A percentile compares a stretch with the other conserved stretches of the same genome.
phyloP scores from a whole-genome alignment of 2,797 vertebrate genomes.

The Peromyscus attwateri region DNA sequence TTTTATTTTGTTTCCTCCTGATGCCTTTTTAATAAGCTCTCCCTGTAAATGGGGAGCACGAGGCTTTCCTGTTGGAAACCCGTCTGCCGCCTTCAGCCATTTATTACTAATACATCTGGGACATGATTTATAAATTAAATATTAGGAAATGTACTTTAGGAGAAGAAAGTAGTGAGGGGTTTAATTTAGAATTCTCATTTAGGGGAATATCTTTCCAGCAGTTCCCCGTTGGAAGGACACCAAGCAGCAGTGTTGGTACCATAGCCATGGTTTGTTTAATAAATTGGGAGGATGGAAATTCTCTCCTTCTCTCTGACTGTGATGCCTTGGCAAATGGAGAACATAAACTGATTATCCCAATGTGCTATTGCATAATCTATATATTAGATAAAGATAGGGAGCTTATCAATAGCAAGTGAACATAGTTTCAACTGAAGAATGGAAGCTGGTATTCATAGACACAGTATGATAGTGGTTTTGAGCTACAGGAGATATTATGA shows the following conservation, averaged over 20 bases:
- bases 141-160: constrained; percentile 89
- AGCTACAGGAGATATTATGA: background rate
- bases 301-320: background rate
- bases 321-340: background rate
- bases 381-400: background rate
- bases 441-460: background rate
- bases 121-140: constrained; percentile 92
- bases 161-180: constrained; percentile 77
- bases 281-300: background rate
- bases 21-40: constrained; percentile 93
- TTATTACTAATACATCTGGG: constrained; percentile 89
- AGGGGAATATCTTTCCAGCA: constrained; percentile 77
- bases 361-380: background rate
- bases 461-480: background rate
- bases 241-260: constrained; percentile 78
- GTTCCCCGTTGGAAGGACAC: constrained; percentile 85
- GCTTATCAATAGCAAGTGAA: background rate
- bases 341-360: background rate
- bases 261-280: constrained; percentile 68
- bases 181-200: constrained; percentile 84
- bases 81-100: constrained; percentile 89
- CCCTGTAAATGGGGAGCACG: constrained; percentile 87
- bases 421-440: background rate
- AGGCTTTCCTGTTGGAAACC: constrained; percentile 88
- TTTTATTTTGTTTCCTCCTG: constrained; percentile 89